phyloP scores from a whole-genome alignment of 35 echinoderm and acorn worm species.

The Ophiothrix spiculata region DNA sequence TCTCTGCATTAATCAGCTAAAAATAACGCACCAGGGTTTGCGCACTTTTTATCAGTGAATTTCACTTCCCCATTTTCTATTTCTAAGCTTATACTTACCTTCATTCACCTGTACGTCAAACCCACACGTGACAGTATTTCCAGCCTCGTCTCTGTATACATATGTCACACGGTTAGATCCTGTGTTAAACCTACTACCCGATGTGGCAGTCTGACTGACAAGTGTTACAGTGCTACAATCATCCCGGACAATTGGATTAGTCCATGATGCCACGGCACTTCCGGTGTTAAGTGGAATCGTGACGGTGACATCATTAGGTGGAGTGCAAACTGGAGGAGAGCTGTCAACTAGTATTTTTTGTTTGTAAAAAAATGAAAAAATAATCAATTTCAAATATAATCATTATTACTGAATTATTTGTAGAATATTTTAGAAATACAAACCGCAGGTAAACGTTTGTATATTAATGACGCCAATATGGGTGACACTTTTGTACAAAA shows the following conservation, averaged over 20 bases:
- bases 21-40: no score
- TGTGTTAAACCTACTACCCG: background rate
- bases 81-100: background rate
- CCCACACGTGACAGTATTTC: background rate
- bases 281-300: background rate
- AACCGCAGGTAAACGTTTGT: no score
- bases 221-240: background rate
- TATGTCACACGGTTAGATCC: background rate
- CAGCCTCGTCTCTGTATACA: background rate
- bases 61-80: background rate
- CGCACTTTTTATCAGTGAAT: background rate
- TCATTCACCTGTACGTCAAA: background rate
- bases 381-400: no score
- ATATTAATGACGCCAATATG: no score
- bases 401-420: no score
- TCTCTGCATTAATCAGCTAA: background rate
- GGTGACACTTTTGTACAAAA: no score
- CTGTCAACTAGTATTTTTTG: background rate
- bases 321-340: background rate
- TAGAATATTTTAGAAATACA: no score
- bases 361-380: no score
- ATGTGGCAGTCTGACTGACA: background rate
- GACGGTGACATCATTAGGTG: background rate
- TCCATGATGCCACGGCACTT: background rate
- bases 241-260: background rate